These are phyloP conservation scores for Falcunculus frontatus DNA, from an alignment of 2,113 vertebrate species.

Conservation along the genomic window DNA sequence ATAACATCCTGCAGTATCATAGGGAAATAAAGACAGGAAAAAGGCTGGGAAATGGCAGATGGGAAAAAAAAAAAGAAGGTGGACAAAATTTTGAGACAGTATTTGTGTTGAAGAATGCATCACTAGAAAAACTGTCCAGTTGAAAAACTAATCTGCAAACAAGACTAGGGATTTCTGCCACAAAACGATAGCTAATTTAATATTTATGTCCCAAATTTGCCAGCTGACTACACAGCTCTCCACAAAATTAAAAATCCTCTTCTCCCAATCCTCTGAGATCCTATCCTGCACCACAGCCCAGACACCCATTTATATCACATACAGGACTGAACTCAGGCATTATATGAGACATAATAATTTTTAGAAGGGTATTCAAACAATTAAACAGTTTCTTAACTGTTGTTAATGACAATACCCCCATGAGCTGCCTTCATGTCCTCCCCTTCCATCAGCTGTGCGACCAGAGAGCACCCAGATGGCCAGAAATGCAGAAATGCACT, in stretches of 20 bases:
- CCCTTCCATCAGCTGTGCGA: neutral
- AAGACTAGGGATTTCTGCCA: neutral
- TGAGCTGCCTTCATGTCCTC: neutral
- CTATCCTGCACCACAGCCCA: neutral
- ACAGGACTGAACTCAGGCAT: neutral
- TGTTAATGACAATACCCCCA: neutral
- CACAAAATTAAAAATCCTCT: slow-evolving; percentile 30
- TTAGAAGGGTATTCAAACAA: neutral
- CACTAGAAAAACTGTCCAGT: neutral
- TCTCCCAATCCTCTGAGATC: neutral
- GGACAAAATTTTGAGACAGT: neutral
- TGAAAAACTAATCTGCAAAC: slow-evolving; percentile 26
- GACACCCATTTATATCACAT: neutral
- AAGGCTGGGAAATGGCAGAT: neutral
- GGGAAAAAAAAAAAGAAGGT: neutral
- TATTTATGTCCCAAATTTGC: slow-evolving; percentile 48
- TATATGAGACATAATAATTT: neutral
- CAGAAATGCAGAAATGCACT: slow-evolving; percentile 9
- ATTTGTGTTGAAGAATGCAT: neutral
- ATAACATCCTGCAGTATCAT: neutral
- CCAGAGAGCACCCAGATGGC: slow-evolving; percentile 32
- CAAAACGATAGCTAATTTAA: slow-evolving; percentile 26
- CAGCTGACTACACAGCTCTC: slow-evolving; percentile 40
- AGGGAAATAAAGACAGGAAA: neutral
- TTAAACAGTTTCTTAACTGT: neutral